Base-by-base conservation (phyloP, 2,113 vertebrate species). In the Cairina moschata region DNA sequence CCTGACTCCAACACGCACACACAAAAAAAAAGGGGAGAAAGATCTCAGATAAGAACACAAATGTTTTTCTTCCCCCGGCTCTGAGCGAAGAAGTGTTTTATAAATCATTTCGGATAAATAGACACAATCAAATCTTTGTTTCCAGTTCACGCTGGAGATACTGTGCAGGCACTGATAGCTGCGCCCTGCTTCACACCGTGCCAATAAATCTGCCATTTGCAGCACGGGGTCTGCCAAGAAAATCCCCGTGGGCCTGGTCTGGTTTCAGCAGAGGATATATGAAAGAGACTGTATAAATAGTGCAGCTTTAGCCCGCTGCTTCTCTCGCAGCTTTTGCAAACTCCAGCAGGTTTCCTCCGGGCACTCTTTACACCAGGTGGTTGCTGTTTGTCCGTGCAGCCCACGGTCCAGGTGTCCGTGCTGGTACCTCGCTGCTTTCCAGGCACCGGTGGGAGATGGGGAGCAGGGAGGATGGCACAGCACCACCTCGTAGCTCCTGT, bases 81-180 rank as follows among this genome's bases (percentile, higher is more conserved):
- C 85, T 22, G 34, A 92, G 81, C 3, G 21, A 86, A 90, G 78
- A 92, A 76, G 95, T 68, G 73, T 55, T 97, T 91, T 73, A 89
- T 88, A 95, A 97, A 97, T 88, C 90, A 95, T 75, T 95, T 91
- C 81, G 89, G 92, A 96, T 91, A 97, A 98, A 90, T 82, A 94
- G 52, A 62, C 77, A 90, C 83, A 97, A 97, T 93, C 69, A 60
- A 78, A 95, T 91, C 93, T 91, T 73, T 93, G 86, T 87, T 81
- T 97, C 80, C 93, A 94, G 14, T 68, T 66, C 31, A 82, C 16
- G 73, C 75, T 79, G 92, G 92, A 93, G 94, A 97, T 88, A 40
- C 85, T 91, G 62, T 52, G 71, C 92, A 93, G 90, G 74, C 87
- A 11, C 90, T 36, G 74, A 91, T 88, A 97, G 90, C 91, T 92